Conservation (phyloP, 1,140 invertebrate genomes). For the Zelostemma sp. region DNA sequence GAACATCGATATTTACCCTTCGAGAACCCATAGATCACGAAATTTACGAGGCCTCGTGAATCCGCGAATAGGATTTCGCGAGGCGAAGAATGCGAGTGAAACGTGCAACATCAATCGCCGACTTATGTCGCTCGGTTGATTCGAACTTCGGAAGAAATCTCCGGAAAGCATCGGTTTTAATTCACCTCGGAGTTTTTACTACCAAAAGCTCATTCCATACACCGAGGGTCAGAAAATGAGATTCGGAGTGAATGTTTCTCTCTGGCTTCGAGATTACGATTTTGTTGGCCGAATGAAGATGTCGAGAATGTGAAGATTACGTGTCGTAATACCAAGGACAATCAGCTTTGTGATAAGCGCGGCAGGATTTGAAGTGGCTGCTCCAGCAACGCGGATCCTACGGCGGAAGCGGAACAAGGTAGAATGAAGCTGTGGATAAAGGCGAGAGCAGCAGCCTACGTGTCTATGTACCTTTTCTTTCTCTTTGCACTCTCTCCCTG, state of each 20-base stretch:
- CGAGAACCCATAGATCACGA: not conserved
- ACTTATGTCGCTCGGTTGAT: too few relatives aligned
- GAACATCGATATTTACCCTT: not conserved
- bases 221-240: not conserved
- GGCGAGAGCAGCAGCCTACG: not conserved
- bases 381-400: not conserved
- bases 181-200: too few relatives aligned
- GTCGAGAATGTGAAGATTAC: not conserved
- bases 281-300: not conserved
- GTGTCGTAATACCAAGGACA: not conserved
- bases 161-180: too few relatives aligned
- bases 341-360: constrained; percentile 2
- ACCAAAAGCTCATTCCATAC: too few relatives aligned
- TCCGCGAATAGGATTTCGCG: not conserved
- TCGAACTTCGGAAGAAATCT: too few relatives aligned
- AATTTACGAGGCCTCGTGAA: not conserved
- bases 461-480: constrained; percentile 11
- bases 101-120: too few relatives aligned
- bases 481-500: constrained; percentile 5
- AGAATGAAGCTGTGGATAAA: not conserved
- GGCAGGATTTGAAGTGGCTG: constrained; percentile 1
- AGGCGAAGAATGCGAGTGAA: not conserved
- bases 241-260: not conserved
- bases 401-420: not conserved
- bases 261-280: not conserved